Base-by-base conservation (phyloP, 2,888 invertebrate genomes). In the Lordiphosa fenestrarum region DNA sequence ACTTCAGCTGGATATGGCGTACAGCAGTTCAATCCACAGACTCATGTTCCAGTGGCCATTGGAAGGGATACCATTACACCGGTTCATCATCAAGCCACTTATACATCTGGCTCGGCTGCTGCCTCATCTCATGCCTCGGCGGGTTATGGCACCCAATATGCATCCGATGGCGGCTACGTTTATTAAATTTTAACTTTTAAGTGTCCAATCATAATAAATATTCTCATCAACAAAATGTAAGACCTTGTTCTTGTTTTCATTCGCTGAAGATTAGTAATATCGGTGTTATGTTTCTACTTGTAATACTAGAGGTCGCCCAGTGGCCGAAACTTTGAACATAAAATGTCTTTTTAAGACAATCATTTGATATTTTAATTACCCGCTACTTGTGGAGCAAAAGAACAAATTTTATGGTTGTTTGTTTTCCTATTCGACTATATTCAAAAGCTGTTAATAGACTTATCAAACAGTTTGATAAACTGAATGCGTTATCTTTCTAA, bases 121-220 rank as follows among this genome's bases (percentile, higher is more conserved):
- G 25, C 51, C 6, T 39, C 50, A n/a, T 23, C 52, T 10, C 21
- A 42, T 13, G n/a, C 41, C 12, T 57, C 59, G 5, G 50, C 55
- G 2, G 71, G 66, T 10, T 64, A 73, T 37, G 88, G 61, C 13
- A 88, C 88, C 12, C 80, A 86, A 54, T 88, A 88, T 66, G 88
- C 65, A n/a, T 55, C 86, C 58, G 85, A 88, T 55, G 88, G 88
- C 42, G 88, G 88, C 15, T 88, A 88, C 55, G 74, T 88, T 52
- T 88, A 88, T 70, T 86, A 84, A 59, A 9, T 9, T 10, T 12
- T 19, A 46, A 6, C 9, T 6, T n/a, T 2, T 37, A 47, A 19
- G 36, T n/a, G 23, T 23, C 41, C 6, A 13, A 54, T 12, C 40
- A 38, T 42, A 55, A 38, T 51, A 54, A 52, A 44, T 48, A 30